Evolutionary conservation across 2,888 invertebrate genomes (phyloP), one percentile per base, ranked within the genome.

Genomic region (Lamproptera curius): DNA sequence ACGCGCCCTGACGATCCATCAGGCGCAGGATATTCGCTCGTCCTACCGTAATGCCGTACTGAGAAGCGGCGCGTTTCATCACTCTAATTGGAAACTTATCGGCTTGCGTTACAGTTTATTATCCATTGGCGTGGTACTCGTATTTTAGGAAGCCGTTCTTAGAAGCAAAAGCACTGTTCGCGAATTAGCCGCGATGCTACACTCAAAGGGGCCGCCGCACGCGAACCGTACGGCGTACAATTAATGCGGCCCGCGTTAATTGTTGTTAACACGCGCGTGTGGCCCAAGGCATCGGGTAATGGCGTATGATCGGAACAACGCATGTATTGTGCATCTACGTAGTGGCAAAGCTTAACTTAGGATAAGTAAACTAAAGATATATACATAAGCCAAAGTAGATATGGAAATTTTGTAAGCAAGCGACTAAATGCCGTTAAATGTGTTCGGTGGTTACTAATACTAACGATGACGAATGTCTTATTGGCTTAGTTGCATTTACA

Each of bases 191-290:
- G 71, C 70, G 67, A 63, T 70, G 61, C 59, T 56, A 70, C 85
- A 84, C 82, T 81, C 87, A 87, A 87, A 87, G 84, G 61, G 59
- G 66, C 82, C 84, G 85, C 84, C 82, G 81, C 86, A 85, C 85
- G 86, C 85, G 84, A 83, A 71, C 74, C 72, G 67, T 80, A 77
- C 77, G 83, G 82, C 79, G 80, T 84, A 83, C 84, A 83, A 86
- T 86, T 86, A 86, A 82, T 81, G 76, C 82, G 75, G 85, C 78
- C 84, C 85, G 84, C 81, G 85, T 83, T 86, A 87, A 87, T 86
- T 87, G 85, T 79, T 83, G 85, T 84, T 86, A 87, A 87, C 84
- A 79, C 77, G 68, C 68, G 64, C 67, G 76, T 70, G 64, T 80
- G 85, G 82, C 68, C 65, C 69, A 81, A 82, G 76, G 63, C 51